Evolutionary conservation across 2,888 invertebrate genomes (phyloP), one percentile per base, ranked within the genome.

Genomic region (Tipula helvola): DNA sequence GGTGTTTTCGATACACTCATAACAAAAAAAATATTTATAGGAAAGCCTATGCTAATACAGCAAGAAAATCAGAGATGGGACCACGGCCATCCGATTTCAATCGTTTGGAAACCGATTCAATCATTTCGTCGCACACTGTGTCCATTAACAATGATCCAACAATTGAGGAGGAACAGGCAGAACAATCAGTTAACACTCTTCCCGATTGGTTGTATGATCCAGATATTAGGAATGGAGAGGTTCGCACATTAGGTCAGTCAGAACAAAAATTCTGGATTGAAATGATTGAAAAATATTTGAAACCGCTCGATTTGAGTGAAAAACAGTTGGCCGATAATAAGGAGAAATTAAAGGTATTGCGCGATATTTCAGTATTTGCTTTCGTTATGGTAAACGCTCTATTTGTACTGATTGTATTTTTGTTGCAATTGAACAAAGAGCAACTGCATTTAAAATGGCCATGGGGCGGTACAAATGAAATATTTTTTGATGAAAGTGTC

Each of bases 311-410:
- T 88, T 93, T 94, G 83, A 93, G 95, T 89, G 93, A 94, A 88
- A 92, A 93, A 87, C 93, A 94, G 89, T 93, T 94, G 90, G 93
- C 86, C 8, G 85, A 42, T 13, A 85, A 42, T 13, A 85, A 85
- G 5, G 44, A 85, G 10, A 85, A 85, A 85, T 42, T 85, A 85
- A 39, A 18, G 10, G 85, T 8, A 1, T 91, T 96, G 86, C 91
- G 96, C 39, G 95, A 96, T 90, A 94, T 94, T 90, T 93, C 93
- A 87, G 93, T 94, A 4, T 94, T 95, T 89, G 94, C 93, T 85
- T 95, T 96, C 90, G 93, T 96, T 88, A 96, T 96, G 95, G 91
- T 96, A 71, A 96, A 96, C 90, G 93, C 95, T n/a, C 92, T 96
- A 36, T 96, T 96, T 92, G 95, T 96, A 13, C 92, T 96, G 83